Evolutionary conservation across 2,888 invertebrate genomes (phyloP).

Genomic region (Pyrochroa serraticornis): DNA sequence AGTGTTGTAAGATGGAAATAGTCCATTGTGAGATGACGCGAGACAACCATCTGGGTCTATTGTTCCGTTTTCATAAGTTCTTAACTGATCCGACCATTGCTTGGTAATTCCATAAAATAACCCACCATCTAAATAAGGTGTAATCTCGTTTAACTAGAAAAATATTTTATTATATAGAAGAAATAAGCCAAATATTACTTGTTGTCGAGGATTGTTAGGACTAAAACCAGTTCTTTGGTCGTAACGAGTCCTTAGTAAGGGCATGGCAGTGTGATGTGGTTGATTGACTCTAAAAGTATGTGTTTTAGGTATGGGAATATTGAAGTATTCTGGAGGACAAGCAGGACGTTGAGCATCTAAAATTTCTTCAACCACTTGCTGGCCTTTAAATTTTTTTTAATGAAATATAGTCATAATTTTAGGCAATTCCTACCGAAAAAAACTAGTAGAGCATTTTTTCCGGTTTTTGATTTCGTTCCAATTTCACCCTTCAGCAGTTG

Average conservation of each 20-base stretch:
- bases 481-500: slow-evolving; percentile 57
- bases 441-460: slow-evolving; percentile 64
- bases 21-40: slow-evolving; percentile 56
- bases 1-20: slow-evolving; percentile 62
- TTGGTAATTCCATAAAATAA: slow-evolving; percentile 66
- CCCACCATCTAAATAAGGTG: slow-evolving; percentile 66
- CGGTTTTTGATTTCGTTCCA: slow-evolving; percentile 57
- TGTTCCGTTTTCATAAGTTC: slow-evolving; percentile 59
- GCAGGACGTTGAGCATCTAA: slow-evolving; percentile 66
- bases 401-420: neutral
- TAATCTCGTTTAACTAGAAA: slow-evolving; percentile 64
- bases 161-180: neutral
- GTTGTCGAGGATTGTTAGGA: slow-evolving; percentile 66
- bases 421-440: slow-evolving; percentile 61
- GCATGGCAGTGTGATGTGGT: slow-evolving; percentile 57
- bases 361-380: slow-evolving; percentile 68
- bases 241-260: slow-evolving; percentile 62
- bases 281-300: slow-evolving; percentile 52
- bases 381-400: slow-evolving; percentile 54
- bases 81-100: slow-evolving; percentile 64
- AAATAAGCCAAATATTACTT: slow-evolving; percentile 53
- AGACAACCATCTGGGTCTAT: slow-evolving; percentile 57
- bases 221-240: slow-evolving; percentile 62
- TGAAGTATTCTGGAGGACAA: slow-evolving; percentile 67
- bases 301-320: slow-evolving; percentile 60